These are phyloP conservation scores for Brachionus angularis DNA, from an alignment of 1,140 invertebrate genomes.

Conservation along the genomic window DNA sequence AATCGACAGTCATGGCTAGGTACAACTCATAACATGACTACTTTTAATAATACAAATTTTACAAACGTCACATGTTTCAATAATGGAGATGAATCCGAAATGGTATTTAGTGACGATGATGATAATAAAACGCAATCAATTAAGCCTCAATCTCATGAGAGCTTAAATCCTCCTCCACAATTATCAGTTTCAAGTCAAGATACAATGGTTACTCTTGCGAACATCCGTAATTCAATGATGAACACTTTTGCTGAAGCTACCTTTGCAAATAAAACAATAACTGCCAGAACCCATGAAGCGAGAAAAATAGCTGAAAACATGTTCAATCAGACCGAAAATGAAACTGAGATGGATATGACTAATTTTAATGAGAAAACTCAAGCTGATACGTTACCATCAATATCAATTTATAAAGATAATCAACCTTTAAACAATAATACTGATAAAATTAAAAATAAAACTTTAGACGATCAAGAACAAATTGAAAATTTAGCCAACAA, in stretches of 20 bases:
- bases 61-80: slow-evolving; percentile 15
- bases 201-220: background rate
- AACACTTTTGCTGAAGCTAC: slow-evolving; percentile 27
- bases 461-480: too few species aligned
- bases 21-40: background rate
- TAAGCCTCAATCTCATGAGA: background rate
- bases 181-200: slow-evolving; percentile 10
- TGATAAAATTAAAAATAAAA: too few species aligned
- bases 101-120: too few species aligned
- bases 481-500: background rate
- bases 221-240: slow-evolving; percentile 1
- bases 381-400: background rate
- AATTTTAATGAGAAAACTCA: slow-evolving; percentile 21
- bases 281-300: slow-evolving; percentile 21
- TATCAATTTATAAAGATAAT: slow-evolving; percentile 26
- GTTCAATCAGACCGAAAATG: slow-evolving; percentile 21
- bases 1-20: slow-evolving; percentile 6
- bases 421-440: background rate
- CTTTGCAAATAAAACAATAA: background rate
- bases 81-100: background rate
- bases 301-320: slow-evolving; percentile 31
- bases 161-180: background rate
- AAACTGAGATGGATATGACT: too few species aligned
- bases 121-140: background rate
- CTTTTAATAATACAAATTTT: slow-evolving; percentile 37